phyloP scores from a whole-genome alignment of 2,888 invertebrate species.

The Gymnosoma rotundatum region DNA sequence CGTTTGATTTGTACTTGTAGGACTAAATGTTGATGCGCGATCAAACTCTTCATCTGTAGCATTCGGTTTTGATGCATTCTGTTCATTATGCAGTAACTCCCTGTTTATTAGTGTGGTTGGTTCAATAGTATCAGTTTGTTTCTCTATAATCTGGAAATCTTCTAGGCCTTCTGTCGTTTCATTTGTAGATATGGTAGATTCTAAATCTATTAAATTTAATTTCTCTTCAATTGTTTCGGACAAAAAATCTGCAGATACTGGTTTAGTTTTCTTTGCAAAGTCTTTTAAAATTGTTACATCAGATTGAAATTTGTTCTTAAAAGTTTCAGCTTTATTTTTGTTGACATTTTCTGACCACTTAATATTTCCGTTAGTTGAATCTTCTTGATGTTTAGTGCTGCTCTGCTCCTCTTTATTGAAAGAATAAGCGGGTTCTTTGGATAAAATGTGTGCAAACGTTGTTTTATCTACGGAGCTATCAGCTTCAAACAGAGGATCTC shows the following conservation, averaged over 20 bases:
- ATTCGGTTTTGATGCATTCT: constrained; percentile 63
- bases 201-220: neutral
- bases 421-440: constrained; percentile 16
- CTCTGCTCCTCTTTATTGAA: constrained; percentile 3
- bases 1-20: neutral
- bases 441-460: constrained; percentile 13
- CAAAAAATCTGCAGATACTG: neutral
- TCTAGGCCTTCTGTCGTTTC: constrained; percentile 21
- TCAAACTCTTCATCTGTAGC: constrained; percentile 69
- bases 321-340: neutral
- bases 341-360: neutral
- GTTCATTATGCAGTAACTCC: neutral
- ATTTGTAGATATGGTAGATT: constrained; percentile 6
- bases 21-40: constrained; percentile 58
- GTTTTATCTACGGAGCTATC: constrained; percentile 40
- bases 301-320: neutral
- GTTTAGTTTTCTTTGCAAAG: neutral
- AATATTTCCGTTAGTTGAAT: neutral
- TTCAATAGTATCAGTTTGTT: neutral
- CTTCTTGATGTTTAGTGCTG: neutral
- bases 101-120: constrained; percentile 4
- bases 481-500: constrained; percentile 72
- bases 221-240: constrained; percentile 25
- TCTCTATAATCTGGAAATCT: constrained; percentile 13
- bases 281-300: constrained; percentile 27